Evolutionary conservation across 2,888 invertebrate genomes (phyloP), one percentile per base, ranked within the genome.

Genomic region (Mythimna ferrago): DNA sequence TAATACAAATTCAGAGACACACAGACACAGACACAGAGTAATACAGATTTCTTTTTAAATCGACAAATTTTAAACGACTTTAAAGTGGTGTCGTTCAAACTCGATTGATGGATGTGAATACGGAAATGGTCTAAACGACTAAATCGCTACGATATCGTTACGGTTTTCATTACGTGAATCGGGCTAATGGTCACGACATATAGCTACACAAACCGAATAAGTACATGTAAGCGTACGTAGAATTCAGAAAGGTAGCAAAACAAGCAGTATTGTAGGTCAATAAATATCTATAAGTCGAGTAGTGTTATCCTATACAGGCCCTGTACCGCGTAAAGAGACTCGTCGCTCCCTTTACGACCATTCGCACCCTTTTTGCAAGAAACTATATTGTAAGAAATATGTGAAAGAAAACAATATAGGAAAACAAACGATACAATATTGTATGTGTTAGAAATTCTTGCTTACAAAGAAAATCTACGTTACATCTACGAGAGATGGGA

Each of bases 311-410:
- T 51, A n/a, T 48, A 66, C 26, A 38, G 26, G n/a, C 32, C 32
- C n/a, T 48, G 38, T 32, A 54, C 63, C 53, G 54, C 51, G 9
- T 67, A 67, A 82, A 82, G 66, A 53, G 80, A 78, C 61, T 41
- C 14, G 26, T 41, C 14, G 2, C 44, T 64, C 69, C 41, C 73
- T 67, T 80, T 69, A 70, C 44, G 66, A 41, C 32, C 57, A 61
- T 78, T 67, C 16, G 21, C 48, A 66, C 26, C 54, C 73, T 61
- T 66, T 70, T 11, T 4, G 21, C 7, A 60, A 53, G 48, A 60
- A 51, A 70, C 19, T 44, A 10, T 53, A 26, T 65, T 11, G 21
- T 61, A 57, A 57, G 51, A 60, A 66, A 78, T 10, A 68, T 76
- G 60, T 54, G 16, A 54, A 41, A 26, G 48, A 16, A 66, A 51